Base-by-base conservation (phyloP, 2,797 vertebrate genomes). In the Eidolon dupreanum region DNA sequence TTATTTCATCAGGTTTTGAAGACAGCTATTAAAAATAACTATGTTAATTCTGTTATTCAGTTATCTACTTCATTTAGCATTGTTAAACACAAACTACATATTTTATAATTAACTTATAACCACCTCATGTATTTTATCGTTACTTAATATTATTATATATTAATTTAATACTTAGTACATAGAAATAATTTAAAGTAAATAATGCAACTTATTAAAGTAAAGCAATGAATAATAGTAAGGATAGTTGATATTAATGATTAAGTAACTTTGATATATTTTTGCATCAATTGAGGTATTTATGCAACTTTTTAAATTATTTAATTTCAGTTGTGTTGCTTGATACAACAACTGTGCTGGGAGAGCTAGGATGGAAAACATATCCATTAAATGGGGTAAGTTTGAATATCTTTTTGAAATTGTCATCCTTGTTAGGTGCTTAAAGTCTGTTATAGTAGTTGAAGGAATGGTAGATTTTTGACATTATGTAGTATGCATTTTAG, bases 321-420 rank as follows among this genome's bases (percentile, higher is more conserved):
- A 94, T 99, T 98, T 98, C 95, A 99, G 99, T 99, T 98, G 99
- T 99, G 97, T 98, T 99, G 98, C 99, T 99, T 98, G 99, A 99
- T 98, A 99, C 99, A 93, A 99, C 99, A 49, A 98, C 99, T 96
- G 99, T 99, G 93, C 98, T 99, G 0, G 99, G 99, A 97, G 99
- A 99, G 96, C 98, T 99, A 24, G 99, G 99, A 98, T 99, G 99
- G 99, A 99, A 99, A 98, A 99, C 99, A 0, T 99, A 99, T 98
- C 99, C 99, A 74, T 98, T 99, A 98, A 99, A 99, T 95, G 99
- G 99, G 99, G 99, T 99, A 99, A 99, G 99, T 98, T 79, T 71
- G 43, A 85, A 36, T 74, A 9, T 0, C 0, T 22, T 96, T 97
- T 96, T 51, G 31, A 0, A 41, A 74, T 87, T 92, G 1, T 88